Evolutionary conservation across 2,113 vertebrate species (phyloP).

Genomic region (Antechinus stuartii): DNA sequence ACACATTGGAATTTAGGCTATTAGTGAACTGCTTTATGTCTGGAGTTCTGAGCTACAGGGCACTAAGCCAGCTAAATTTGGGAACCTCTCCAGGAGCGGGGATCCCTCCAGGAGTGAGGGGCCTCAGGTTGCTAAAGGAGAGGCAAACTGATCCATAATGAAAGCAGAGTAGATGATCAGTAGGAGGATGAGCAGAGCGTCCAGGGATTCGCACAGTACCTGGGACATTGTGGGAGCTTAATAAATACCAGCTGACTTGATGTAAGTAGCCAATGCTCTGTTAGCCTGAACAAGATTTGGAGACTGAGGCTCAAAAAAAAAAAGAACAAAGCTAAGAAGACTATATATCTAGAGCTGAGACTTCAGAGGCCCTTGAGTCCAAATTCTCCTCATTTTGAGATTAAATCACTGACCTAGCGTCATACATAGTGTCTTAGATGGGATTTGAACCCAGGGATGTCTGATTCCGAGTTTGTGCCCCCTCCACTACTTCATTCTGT

Average conservation of each 20-base stretch:
- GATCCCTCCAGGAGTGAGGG: not conserved
- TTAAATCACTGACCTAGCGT: not conserved
- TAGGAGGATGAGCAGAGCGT: not conserved
- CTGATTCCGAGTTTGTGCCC: not conserved
- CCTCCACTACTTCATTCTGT: not conserved
- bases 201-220: not conserved
- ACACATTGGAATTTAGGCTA: not conserved
- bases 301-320: not conserved
- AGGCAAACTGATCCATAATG: not conserved
- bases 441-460: not conserved
- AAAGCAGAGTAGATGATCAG: not conserved
- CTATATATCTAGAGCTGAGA: too few relatives aligned
- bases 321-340: not conserved
- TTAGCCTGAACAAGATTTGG: not conserved
- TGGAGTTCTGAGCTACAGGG: not conserved
- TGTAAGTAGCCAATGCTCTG: not conserved
- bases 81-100: not conserved
- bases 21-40: not conserved
- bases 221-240: not conserved
- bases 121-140: not conserved
- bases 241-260: not conserved
- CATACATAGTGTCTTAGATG: not conserved
- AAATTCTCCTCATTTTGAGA: not conserved
- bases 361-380: not conserved
- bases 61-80: not conserved